phyloP scores from a whole-genome alignment of 30 jellyfish, hydroid and myxozoan species.

The Aurelia aurita complex sp. Pacific region DNA sequence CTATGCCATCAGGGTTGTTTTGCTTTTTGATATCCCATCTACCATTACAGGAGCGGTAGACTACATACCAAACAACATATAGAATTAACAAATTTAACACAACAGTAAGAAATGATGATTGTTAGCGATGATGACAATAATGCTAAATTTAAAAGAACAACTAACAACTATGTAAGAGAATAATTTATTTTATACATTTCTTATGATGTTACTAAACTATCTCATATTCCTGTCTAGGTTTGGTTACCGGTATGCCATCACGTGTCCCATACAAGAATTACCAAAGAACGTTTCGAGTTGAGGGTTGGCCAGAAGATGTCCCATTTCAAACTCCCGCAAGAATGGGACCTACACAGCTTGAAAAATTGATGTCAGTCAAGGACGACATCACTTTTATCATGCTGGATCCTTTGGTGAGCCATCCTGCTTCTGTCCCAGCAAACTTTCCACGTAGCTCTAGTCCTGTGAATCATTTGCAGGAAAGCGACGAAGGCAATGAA shows the following conservation, averaged over 20 bases:
- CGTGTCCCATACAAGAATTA: constrained; percentile 28
- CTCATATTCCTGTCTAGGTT: background rate
- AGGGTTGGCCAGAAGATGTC: constrained; percentile 33
- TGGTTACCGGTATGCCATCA: constrained; percentile 7
- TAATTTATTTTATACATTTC: background rate
- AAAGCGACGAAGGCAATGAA: background rate
- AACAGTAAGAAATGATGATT: no score
- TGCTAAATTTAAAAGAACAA: background rate
- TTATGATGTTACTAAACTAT: background rate
- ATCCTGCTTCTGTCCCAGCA: constrained; percentile 29
- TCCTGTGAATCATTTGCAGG: background rate
- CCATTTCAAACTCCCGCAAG: constrained; percentile 36
- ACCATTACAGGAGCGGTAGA: no score
- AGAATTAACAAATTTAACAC: no score
- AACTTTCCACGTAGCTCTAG: background rate
- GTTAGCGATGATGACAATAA: no score
- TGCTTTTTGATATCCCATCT: no score
- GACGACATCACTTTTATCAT: constrained; percentile 11
- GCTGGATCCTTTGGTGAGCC: constrained; percentile 20
- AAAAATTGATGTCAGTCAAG: constrained; percentile 7
- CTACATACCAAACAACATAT: no score
- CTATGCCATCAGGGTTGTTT: no score
- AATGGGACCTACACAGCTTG: constrained; percentile 43
- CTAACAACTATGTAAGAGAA: background rate
- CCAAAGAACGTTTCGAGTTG: constrained; percentile 14